Conservation (phyloP, 2,113 vertebrate species). For the Lophius piscatorius region DNA sequence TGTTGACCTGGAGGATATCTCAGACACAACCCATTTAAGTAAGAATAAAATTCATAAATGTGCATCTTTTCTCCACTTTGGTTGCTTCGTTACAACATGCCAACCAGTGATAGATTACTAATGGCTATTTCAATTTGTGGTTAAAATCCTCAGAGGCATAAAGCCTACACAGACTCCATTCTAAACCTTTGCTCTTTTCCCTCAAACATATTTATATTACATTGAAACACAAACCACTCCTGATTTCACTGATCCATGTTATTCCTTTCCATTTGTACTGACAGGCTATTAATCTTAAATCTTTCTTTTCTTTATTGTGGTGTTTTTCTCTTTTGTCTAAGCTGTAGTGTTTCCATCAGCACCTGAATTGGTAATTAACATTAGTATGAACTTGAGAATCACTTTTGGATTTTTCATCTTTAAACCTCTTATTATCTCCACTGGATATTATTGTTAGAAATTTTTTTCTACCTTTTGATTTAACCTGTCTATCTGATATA, state of each 20-base stretch:
- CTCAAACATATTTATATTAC: slow-evolving; percentile 73
- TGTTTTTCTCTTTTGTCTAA: slow-evolving; percentile 22
- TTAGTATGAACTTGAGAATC: slow-evolving; percentile 68
- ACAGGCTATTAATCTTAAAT: slow-evolving; percentile 80
- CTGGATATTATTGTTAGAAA: no score
- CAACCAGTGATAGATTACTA: slow-evolving; percentile 36
- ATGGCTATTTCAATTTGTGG: slow-evolving; percentile 36
- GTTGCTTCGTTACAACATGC: slow-evolving; percentile 21
- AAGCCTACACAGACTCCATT: slow-evolving; percentile 34
- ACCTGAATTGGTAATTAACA: slow-evolving; percentile 59
- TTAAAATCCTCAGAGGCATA: slow-evolving; percentile 24
- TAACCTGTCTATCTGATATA: no score
- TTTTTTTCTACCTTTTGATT: no score
- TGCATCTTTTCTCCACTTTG: slow-evolving; percentile 16
- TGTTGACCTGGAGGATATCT: no score
- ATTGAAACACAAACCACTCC: slow-evolving; percentile 68
- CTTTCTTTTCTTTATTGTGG: slow-evolving; percentile 28
- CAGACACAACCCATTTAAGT: no score
- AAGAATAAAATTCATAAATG: no score
- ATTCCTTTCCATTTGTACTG: slow-evolving; percentile 75
- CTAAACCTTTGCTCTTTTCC: slow-evolving; percentile 49
- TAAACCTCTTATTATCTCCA: slow-evolving; percentile 55
- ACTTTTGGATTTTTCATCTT: slow-evolving; percentile 68
- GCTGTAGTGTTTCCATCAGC: slow-evolving; percentile 45
- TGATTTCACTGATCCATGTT: slow-evolving; percentile 81